phyloP scores from a whole-genome alignment of 2,113 vertebrate species.

The Taurulus bubalis region DNA sequence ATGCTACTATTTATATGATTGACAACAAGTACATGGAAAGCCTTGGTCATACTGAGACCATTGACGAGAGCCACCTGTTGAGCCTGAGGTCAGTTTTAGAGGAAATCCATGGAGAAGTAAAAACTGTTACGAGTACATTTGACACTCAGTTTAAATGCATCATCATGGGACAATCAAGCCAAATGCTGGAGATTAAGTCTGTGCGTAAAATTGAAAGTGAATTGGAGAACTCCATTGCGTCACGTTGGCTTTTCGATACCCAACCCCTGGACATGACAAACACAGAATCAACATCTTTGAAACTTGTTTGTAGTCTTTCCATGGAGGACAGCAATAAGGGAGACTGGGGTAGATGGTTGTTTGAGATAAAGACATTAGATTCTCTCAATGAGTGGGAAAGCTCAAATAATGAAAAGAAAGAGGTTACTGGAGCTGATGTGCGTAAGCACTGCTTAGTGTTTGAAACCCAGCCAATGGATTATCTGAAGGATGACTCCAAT shows the following conservation, averaged over 20 bases:
- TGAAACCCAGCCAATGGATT: conserved; percentile 89
- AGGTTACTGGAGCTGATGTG: conserved; percentile 87
- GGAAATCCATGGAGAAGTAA: conserved; percentile 87
- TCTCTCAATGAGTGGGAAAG: conserved; percentile 84
- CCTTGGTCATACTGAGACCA: conserved; percentile 85
- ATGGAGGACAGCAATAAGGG: conserved; percentile 86
- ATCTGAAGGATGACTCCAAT: conserved; percentile 85
- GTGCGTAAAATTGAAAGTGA: conserved; percentile 88
- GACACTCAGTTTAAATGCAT: conserved; percentile 88
- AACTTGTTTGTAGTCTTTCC: conserved; percentile 86
- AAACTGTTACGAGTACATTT: conserved; percentile 88
- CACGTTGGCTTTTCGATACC: conserved; percentile 88
- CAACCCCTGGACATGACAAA: conserved; percentile 86
- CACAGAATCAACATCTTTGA: conserved; percentile 82
- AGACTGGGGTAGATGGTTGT: conserved; percentile 88
- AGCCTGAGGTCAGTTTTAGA: conserved; percentile 88
- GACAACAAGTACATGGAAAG: conserved; percentile 87
- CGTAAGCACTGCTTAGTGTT: conserved; percentile 90
- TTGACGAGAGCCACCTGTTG: conserved; percentile 86
- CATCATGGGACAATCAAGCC: conserved; percentile 86
- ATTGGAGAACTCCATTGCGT: conserved; percentile 86
- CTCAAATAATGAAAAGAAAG: conserved; percentile 80
- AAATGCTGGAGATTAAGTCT: conserved; percentile 88
- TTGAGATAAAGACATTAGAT: conserved; percentile 88
- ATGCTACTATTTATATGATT: conserved; percentile 88